These are phyloP conservation scores for Tragelaphus buxtoni DNA, from an alignment of 2,113 vertebrate genomes.

Conservation along the genomic window DNA sequence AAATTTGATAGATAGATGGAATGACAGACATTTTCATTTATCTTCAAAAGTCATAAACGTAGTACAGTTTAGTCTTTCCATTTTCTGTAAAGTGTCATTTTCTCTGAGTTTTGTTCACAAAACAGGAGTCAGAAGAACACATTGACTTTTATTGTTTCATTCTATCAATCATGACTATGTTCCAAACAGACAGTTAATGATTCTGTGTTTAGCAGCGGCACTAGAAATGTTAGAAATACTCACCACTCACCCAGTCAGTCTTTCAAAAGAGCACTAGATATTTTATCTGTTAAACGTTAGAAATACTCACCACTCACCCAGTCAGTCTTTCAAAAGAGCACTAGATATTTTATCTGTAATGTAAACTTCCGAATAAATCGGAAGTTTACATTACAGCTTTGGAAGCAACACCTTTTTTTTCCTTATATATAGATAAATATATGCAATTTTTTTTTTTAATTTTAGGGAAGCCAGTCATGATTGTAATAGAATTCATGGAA, in stretches of 20 bases:
- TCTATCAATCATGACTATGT: slow-evolving; percentile 62
- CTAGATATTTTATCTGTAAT: background rate
- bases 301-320: slow-evolving; percentile 41
- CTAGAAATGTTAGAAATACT: slow-evolving; percentile 64
- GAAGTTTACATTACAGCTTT: slow-evolving; percentile 48
- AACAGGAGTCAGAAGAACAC: slow-evolving; percentile 59
- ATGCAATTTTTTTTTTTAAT: slow-evolving; percentile 1
- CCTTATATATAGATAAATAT: background rate
- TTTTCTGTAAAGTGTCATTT: slow-evolving; percentile 68
- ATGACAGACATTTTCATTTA: slow-evolving; percentile 60
- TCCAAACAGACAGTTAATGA: slow-evolving; percentile 69
- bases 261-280: slow-evolving; percentile 68
- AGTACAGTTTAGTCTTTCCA: slow-evolving; percentile 62
- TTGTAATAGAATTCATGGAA: slow-evolving; percentile 99
- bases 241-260: slow-evolving; percentile 19
- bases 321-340: slow-evolving; percentile 62
- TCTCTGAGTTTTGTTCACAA: slow-evolving; percentile 64
- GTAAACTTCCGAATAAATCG: background rate
- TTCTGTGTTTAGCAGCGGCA: slow-evolving; percentile 50
- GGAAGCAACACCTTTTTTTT: slow-evolving; percentile 61
- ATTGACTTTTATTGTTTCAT: slow-evolving; percentile 75
- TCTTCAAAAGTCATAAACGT: slow-evolving; percentile 57
- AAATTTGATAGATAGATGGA: background rate
- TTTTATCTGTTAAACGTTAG: no score
- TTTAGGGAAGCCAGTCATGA: slow-evolving; percentile 98